These are phyloP conservation scores for Vultur gryphus DNA, from an alignment of 2,797 vertebrate species.

Conservation along the genomic window DNA sequence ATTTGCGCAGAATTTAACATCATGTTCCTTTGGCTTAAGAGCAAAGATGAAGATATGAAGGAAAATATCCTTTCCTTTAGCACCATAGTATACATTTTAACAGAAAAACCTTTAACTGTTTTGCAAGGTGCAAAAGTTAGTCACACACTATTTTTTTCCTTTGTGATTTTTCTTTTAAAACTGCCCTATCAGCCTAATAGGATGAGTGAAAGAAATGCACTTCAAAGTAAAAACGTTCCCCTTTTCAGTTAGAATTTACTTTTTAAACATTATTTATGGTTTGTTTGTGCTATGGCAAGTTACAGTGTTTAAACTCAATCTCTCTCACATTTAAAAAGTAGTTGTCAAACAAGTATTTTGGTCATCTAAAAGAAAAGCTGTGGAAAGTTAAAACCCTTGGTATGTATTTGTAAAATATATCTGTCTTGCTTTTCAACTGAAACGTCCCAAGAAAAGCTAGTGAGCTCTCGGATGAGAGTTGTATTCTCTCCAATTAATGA, in stretches of 20 bases:
- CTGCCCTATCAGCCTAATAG: background rate
- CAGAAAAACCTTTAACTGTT: background rate
- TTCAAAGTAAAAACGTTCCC: background rate
- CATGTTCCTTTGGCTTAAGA: constrained; percentile 44
- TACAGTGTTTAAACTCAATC: background rate
- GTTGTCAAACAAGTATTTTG: background rate
- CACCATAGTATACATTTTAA: background rate
- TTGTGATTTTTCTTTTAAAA: background rate
- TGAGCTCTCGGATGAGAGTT: background rate
- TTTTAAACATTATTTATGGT: background rate
- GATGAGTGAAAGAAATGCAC: background rate
- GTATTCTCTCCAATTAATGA: background rate
- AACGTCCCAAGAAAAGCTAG: background rate
- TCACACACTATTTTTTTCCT: background rate
- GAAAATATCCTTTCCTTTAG: constrained; percentile 1
- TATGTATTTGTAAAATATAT: background rate
- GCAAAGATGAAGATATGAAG: constrained; percentile 31
- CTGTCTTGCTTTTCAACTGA: background rate
- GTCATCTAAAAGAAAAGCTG: background rate
- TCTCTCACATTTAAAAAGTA: background rate
- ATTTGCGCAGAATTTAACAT: constrained; percentile 57
- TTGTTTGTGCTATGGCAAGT: background rate
- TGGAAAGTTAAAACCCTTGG: background rate
- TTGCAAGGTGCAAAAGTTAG: background rate
- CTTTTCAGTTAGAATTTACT: background rate